A percentile compares a stretch with the other conserved stretches of the same genome.
phyloP scores from a whole-genome alignment of 2,113 vertebrate genomes.

The Enhydra lutris region DNA sequence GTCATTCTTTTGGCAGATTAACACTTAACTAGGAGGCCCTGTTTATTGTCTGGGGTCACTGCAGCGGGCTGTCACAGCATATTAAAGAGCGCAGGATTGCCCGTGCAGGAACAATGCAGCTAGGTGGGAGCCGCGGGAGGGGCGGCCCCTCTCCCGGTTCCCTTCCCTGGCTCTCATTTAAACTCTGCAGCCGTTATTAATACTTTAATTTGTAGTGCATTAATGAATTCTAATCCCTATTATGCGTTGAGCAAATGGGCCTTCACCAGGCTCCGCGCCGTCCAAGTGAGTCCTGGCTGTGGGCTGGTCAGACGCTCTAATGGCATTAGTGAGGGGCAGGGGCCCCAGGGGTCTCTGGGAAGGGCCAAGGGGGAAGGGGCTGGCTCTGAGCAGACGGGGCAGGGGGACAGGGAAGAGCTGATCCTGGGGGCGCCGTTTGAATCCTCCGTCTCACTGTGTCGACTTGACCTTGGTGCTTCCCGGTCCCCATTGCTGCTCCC shows the following conservation, averaged over 20 bases:
- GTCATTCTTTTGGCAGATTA: constrained; percentile 75
- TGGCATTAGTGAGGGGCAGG: neutral
- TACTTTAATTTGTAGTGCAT: constrained; percentile 75
- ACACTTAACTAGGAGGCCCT: constrained; percentile 55
- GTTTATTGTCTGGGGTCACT: constrained; percentile 59
- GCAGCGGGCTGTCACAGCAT: constrained; percentile 38
- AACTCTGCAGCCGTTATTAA: constrained; percentile 67
- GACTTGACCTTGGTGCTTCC: neutral
- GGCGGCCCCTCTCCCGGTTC: accelerated
- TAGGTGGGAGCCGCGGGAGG: constrained; percentile 25
- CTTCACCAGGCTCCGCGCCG: constrained; percentile 28
- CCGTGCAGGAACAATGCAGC: neutral
- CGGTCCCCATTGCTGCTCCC: neutral
- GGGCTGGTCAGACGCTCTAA: neutral
- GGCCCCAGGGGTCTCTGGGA: accelerated
- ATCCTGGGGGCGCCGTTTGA: neutral
- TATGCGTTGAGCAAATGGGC: constrained; percentile 62
- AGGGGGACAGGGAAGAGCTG: too few relatives aligned
- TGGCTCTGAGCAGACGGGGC: neutral
- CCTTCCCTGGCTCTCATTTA: constrained; percentile 50
- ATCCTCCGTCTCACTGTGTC: neutral
- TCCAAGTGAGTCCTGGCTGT: constrained; percentile 18
- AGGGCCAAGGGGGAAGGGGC: accelerated
- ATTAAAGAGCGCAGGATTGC: constrained; percentile 43
- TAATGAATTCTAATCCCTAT: constrained; percentile 74